Conservation (phyloP, 1,140 invertebrate genomes). For the Drosophila burlai region DNA sequence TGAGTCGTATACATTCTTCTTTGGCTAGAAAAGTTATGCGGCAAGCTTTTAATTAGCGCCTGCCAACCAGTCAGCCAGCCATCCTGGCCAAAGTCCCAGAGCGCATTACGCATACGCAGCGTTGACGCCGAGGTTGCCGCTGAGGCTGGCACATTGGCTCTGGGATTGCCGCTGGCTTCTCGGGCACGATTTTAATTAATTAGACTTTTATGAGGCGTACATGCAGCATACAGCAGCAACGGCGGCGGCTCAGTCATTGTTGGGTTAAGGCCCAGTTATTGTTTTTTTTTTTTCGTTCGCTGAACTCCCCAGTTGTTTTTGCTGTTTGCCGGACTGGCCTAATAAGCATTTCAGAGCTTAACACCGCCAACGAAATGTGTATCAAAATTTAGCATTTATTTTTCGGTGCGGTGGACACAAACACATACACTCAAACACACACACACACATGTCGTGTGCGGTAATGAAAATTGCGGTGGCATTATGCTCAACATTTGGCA, state of each 20-base stretch:
- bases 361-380: conserved; percentile 61
- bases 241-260: conserved; percentile 46
- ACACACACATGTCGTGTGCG: conserved; percentile 61
- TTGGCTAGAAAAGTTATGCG: conserved; percentile 65
- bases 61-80: conserved; percentile 53
- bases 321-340: conserved; percentile 37
- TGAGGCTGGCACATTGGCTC: conserved; percentile 37
- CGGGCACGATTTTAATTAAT: conserved; percentile 82
- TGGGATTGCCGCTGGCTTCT: conserved; percentile 62
- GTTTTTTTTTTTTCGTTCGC: conserved; percentile 39
- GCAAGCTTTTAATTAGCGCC: conserved; percentile 79
- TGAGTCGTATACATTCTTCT: conserved; percentile 23
- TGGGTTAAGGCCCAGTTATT: conserved; percentile 79
- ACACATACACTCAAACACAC: neutral
- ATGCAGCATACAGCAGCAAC: conserved; percentile 45
- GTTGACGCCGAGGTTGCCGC: conserved; percentile 50
- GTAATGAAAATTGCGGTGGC: conserved; percentile 79
- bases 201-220: conserved; percentile 81
- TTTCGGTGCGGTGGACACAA: conserved; percentile 25
- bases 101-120: conserved; percentile 79
- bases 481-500: conserved; percentile 80
- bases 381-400: conserved; percentile 73
- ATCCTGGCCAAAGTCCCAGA: conserved; percentile 59
- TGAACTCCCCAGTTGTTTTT: conserved; percentile 20
- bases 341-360: conserved; percentile 71